Evolutionary conservation across 2,888 invertebrate species (phyloP).

Genomic region (Selenia dentaria): DNA sequence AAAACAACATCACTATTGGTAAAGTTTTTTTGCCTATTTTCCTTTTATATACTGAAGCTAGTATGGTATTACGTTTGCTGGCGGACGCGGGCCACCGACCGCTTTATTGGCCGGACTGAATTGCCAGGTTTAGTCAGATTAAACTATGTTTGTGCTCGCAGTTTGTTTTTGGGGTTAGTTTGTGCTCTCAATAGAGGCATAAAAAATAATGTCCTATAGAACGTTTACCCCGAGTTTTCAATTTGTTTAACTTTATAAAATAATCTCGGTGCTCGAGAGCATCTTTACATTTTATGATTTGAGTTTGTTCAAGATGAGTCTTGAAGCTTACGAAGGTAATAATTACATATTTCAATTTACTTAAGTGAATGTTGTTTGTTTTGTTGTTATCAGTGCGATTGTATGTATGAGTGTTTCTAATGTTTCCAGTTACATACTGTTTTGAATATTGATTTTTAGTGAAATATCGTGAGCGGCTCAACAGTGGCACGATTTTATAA

Average conservation of each 20-base stretch:
- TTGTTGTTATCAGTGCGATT: too few species aligned
- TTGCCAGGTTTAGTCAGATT: constrained; percentile 33
- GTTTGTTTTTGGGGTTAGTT: constrained; percentile 28
- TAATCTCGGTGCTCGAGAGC: background rate
- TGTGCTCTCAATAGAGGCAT: constrained; percentile 14
- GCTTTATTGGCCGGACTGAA: constrained; percentile 30
- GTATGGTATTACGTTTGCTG: constrained; percentile 23
- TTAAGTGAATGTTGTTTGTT: too few species aligned
- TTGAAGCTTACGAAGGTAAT: too few species aligned
- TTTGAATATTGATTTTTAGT: too few species aligned
- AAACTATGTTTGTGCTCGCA: constrained; percentile 32
- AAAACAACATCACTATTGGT: too few species aligned
- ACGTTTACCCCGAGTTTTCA: constrained; percentile 25
- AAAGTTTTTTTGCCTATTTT: constrained; percentile 12
- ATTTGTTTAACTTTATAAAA: constrained; percentile 14
- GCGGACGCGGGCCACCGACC: constrained; percentile 17
- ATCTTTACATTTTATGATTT: too few species aligned
- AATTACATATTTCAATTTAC: too few species aligned
- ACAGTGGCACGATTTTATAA: too few species aligned
- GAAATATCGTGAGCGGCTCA: too few species aligned
- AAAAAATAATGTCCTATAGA: constrained; percentile 26
- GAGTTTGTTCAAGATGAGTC: too few species aligned
- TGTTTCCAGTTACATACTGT: too few species aligned
- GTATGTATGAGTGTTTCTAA: too few species aligned
- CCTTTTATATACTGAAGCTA: constrained; percentile 28